Conservation (phyloP, 92 coral and sea anemone genomes). For the Bergia puertoricense region DNA sequence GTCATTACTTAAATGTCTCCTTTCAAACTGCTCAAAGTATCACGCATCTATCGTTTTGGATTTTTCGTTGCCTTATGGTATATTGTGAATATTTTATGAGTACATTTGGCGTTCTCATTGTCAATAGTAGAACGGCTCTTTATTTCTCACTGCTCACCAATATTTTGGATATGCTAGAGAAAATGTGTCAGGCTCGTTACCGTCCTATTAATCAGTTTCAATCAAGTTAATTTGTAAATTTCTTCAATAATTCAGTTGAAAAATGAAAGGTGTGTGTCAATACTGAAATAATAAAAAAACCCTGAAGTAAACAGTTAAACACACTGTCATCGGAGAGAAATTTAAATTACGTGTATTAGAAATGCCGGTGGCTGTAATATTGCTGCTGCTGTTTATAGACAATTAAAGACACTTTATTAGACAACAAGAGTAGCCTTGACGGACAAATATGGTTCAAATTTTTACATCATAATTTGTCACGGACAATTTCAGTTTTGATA, state of each 20-base stretch:
- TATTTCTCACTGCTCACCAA: background rate
- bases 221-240: background rate
- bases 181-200: background rate
- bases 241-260: background rate
- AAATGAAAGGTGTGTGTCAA: background rate
- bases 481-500: background rate
- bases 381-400: background rate
- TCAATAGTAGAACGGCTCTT: too few species aligned
- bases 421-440: background rate
- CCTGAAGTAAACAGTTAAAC: too few species aligned
- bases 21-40: background rate
- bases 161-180: background rate
- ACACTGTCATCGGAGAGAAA: background rate
- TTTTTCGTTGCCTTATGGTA: background rate
- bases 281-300: too few species aligned
- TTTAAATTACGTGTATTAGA: background rate
- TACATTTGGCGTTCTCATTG: background rate
- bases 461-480: background rate
- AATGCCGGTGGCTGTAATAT: slow-evolving; percentile 1
- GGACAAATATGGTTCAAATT: background rate
- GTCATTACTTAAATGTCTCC: background rate
- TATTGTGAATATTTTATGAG: background rate
- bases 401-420: background rate
- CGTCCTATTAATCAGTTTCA: background rate
- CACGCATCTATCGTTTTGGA: background rate